Conservation (phyloP, 1,140 invertebrate genomes). For the Rhagoletis zephyria region DNA sequence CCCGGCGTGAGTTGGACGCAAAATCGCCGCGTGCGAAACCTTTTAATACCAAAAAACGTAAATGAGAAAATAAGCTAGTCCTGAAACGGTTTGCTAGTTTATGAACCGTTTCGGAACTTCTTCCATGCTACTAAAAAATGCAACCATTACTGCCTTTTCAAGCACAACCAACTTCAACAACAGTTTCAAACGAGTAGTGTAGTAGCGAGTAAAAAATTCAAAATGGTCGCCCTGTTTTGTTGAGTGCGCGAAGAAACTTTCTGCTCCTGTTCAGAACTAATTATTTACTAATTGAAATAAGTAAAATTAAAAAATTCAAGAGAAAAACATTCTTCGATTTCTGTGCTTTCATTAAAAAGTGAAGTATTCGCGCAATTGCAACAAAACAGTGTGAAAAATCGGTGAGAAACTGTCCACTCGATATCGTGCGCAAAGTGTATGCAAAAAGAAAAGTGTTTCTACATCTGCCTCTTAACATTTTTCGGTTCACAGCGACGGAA, state of each 20-base stretch:
- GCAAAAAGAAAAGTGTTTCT: constrained; percentile 44
- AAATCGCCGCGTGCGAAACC: no score
- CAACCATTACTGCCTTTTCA: no score
- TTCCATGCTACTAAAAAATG: no score
- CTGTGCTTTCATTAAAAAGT: not conserved
- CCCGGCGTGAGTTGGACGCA: no score
- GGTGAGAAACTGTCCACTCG: not conserved
- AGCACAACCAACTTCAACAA: not conserved
- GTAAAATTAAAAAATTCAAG: constrained; percentile 17
- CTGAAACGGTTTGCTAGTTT: no score
- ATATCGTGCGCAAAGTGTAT: constrained; percentile 37
- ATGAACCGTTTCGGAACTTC: no score
- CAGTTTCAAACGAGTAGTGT: not conserved
- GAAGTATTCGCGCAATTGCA: constrained; percentile 19
- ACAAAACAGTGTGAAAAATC: constrained; percentile 14
- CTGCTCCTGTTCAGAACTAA: constrained; percentile 6
- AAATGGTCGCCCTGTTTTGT: constrained; percentile 54
- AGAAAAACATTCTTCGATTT: constrained; percentile 11
- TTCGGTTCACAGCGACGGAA: constrained; percentile 41
- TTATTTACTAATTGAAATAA: constrained; percentile 12
- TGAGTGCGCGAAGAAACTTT: constrained; percentile 51
- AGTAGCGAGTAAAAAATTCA: constrained; percentile 51
- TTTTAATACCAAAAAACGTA: no score
- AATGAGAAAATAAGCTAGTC: no score
- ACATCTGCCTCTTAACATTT: constrained; percentile 38